Base-by-base conservation (phyloP, 2,797 vertebrate species). In the Paedocypris micromegethes region DNA sequence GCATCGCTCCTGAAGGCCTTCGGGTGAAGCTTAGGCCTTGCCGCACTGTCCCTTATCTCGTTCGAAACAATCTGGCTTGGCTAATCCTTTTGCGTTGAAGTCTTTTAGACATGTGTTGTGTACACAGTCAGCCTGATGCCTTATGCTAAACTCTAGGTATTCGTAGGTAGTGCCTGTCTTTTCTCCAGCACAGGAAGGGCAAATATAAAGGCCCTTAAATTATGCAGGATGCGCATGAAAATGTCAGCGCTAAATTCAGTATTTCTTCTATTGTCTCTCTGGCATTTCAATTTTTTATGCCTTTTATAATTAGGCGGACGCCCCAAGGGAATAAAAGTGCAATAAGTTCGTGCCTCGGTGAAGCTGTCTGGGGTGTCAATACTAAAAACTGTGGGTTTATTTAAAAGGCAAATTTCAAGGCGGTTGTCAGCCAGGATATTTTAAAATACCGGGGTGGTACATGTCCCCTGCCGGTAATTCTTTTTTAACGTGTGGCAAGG, bases 221-320 rank as follows among this genome's bases (percentile, higher is more conserved):
- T 86, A 88, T 88, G 80, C 85, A 89, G 79, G 56, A 61, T 45
- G 69, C 79, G 78, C 85, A 83, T 85, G 86, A 89, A 78, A 90
- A 90, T 90, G 87, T 88, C 88, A 91, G 64, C 66, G 74, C 82
- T 82, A 86, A 86, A 85, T 87, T 87, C 84, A 81, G 79, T 74
- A 75, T 84, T 77, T 83, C 76, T 72, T 63, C 78, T 69, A 82
- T 89, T 87, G 87, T 89, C 87, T 89, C 70, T n/a, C 67, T 85
- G 83, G 79, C 83, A 83, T 84, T 86, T 75, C 40, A 58, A 87
- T 87, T 84, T 88, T 87, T 88, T 85, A 86, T 89, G 85, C 82
- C 89, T 88, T 84, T 87, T 78, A 84, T 90, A 88, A 90, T 89
- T 89, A 88, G 82, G 60, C 49, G 64, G 63, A 76, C 77, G 81